Percentiles rank a stretch among this genome's conserved stretches.
phyloP scores from a whole-genome alignment of 2,888 invertebrate genomes.

The Ormyrus labotus region DNA sequence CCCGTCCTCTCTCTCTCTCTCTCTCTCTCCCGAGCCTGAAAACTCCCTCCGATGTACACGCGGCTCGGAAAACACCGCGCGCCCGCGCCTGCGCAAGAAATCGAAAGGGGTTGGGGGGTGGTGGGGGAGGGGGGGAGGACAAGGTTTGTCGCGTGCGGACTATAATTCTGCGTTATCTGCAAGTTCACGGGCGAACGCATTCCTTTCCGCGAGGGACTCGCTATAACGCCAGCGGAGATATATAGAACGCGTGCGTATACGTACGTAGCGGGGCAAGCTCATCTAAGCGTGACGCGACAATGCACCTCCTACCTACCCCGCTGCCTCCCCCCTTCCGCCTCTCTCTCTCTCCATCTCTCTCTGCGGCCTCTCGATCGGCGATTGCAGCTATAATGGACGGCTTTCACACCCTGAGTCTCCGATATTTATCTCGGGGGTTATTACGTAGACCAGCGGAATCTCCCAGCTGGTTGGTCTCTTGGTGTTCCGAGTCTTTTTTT shows the following conservation, averaged over 20 bases:
- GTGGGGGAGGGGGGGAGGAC: slow-evolving; percentile 33
- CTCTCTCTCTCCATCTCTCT: too few relatives aligned
- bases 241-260: slow-evolving; percentile 6
- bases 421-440: too few relatives aligned
- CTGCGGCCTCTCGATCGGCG: too few relatives aligned
- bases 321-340: too few relatives aligned
- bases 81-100: neutral
- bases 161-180: slow-evolving; percentile 74
- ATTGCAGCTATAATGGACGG: too few relatives aligned
- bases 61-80: slow-evolving; percentile 12
- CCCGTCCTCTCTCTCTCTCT: slow-evolving; percentile 22
- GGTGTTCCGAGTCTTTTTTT: too few relatives aligned
- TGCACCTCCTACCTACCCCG: slow-evolving; percentile 8
- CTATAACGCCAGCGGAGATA: neutral
- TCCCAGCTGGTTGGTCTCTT: too few relatives aligned
- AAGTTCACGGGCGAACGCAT: slow-evolving; percentile 73
- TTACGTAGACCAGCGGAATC: too few relatives aligned
- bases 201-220: slow-evolving; percentile 53
- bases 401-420: too few relatives aligned
- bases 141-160: slow-evolving; percentile 61
- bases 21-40: neutral
- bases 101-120: neutral
- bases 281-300: slow-evolving; percentile 41
- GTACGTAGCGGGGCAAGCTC: slow-evolving; percentile 11
- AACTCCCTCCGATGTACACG: neutral